Percentiles rank a stretch among this genome's conserved stretches.
Evolutionary conservation across 2,113 vertebrate genomes (phyloP).

Genomic region (Hippocampus abdominalis): DNA sequence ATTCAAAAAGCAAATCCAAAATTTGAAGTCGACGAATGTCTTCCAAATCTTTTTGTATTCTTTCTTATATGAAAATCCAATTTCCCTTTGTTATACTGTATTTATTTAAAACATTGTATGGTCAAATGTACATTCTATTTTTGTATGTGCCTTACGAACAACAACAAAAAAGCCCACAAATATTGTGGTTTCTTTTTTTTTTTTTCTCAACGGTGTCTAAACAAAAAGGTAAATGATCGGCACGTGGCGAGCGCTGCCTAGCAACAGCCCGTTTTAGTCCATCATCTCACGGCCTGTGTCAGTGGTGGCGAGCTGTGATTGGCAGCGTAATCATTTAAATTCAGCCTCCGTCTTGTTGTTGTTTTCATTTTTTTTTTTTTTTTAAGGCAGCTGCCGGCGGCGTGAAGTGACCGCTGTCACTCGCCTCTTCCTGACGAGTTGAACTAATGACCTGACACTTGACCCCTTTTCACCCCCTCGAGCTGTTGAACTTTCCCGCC

Average conservation of each 20-base stretch:
- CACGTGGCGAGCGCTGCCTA: constrained; percentile 1
- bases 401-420: constrained; percentile 28
- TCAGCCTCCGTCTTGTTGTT: constrained; percentile 20
- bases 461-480: constrained; percentile 38
- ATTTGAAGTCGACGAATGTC: background rate
- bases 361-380: constrained; percentile 16
- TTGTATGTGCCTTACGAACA: constrained; percentile 48
- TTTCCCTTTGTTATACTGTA: constrained; percentile 37
- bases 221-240: constrained; percentile 22
- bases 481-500: constrained; percentile 39
- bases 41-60: constrained; percentile 17
- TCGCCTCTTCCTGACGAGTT: constrained; percentile 23
- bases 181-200: background rate
- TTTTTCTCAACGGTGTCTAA: background rate
- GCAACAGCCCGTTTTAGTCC: constrained; percentile 12
- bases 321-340: constrained; percentile 41
- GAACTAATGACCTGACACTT: constrained; percentile 45
- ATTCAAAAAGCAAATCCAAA: background rate
- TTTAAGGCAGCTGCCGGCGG: constrained; percentile 3
- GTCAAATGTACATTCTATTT: constrained; percentile 47
- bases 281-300: constrained; percentile 27
- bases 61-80: constrained; percentile 15
- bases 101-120: constrained; percentile 59
- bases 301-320: constrained; percentile 23
- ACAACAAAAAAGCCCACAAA: background rate